Base-by-base conservation (phyloP, 2,113 vertebrate species). In the Notechis scutatus region DNA sequence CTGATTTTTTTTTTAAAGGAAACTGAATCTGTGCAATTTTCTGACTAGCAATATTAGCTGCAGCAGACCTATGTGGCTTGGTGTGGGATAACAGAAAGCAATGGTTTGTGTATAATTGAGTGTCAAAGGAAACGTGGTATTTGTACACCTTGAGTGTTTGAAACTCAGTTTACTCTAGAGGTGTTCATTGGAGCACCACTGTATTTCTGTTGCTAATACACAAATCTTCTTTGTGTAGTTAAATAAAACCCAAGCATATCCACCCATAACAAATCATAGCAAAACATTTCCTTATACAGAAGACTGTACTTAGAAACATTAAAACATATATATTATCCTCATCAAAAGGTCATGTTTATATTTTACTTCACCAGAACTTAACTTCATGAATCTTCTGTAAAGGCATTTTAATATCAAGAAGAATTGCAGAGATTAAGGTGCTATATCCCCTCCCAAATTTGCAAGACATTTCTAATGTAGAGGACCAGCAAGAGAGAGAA, bases 131-230 rank as follows among this genome's bases (percentile, higher is more conserved):
- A 81, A 81, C 0, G 1, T 39, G 34, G 74, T 3, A 8, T 39
- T 34, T 81, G 34, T 81, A 39, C 18, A 81, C 74, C 34, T 81
- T 39, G 34, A 81, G 18, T 81, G 74, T 39, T 81, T 81, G 18
- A 7, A 81, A 81, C 18, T 81, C 74, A 81, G 5, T 81, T 81
- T 81, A 42, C 34, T 34, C 34, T 39, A 81, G 34, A 81, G 34
- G 18, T 34, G 18, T 18, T 42, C 34, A 8, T 12, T 87, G 39
- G 6, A 42, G 61, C 23, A 26, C 0, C 0, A 8, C 7, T 3
- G 42, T 0, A 0, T 92, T 90, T 0, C 0, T 64, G 39, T 45
- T 52, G 45, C 57, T 23, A 3, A 26, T 7, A 85, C 81, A 93
- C 56, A 87, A 86, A 57, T 23, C 23, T 86, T 59, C 23, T 39